Conservation (phyloP, 2,888 invertebrate species). For the Anthrax anthrax region DNA sequence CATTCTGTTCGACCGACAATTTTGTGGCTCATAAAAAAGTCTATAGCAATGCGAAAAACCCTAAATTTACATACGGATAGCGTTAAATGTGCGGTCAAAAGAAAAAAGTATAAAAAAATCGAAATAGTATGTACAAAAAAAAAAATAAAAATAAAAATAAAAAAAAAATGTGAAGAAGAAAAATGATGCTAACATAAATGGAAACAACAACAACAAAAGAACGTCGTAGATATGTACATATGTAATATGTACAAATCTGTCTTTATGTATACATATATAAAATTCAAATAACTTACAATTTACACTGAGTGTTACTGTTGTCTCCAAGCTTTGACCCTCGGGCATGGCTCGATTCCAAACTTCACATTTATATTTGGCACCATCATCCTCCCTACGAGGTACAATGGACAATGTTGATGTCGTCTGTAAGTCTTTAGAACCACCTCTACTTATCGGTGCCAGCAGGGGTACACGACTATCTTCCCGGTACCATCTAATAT, state of each 20-base stretch:
- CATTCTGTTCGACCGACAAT: too few species aligned
- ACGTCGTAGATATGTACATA: neutral
- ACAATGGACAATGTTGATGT: slow-evolving; percentile 59
- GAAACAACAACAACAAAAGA: neutral
- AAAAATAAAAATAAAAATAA: too few species aligned
- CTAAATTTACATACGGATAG: too few species aligned
- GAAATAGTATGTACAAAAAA: too few species aligned
- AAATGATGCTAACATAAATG: neutral
- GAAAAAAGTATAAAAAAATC: too few species aligned
- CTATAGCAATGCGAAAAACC: too few species aligned
- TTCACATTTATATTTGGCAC: slow-evolving; percentile 67
- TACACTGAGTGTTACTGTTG: slow-evolving; percentile 67
- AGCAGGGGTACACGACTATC: slow-evolving; percentile 59
- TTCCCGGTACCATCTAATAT: slow-evolving; percentile 63
- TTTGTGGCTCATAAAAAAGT: too few species aligned
- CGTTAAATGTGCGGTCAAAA: too few species aligned
- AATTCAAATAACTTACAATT: slow-evolving; percentile 57
- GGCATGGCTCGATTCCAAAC: slow-evolving; percentile 83
- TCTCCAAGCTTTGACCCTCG: slow-evolving; percentile 62
- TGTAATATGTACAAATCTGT: too few species aligned
- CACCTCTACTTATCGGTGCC: slow-evolving; percentile 52
- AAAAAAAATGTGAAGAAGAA: neutral
- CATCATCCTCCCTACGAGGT: slow-evolving; percentile 73
- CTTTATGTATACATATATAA: too few species aligned
- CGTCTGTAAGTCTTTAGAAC: slow-evolving; percentile 58